Evolutionary conservation across 2,888 invertebrate genomes (phyloP).

Genomic region (Crematogaster levior): DNA sequence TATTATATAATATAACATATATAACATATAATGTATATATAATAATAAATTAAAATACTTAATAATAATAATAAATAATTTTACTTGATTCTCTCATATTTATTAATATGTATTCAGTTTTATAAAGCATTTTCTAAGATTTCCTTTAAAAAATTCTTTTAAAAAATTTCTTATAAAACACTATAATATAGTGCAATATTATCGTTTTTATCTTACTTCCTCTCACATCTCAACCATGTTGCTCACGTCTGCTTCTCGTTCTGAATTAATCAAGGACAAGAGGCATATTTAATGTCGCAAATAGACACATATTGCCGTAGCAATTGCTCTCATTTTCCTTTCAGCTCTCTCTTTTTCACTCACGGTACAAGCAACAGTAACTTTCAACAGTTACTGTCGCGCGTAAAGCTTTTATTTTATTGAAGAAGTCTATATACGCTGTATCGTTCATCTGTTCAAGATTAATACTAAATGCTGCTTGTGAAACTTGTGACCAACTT

Average conservation of each 20-base stretch:
- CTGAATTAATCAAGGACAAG: constrained; percentile 48
- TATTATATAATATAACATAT: too few species aligned
- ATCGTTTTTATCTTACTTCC: constrained; percentile 3
- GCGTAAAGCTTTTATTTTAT: constrained; percentile 41
- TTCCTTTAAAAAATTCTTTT: neutral
- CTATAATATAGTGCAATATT: neutral
- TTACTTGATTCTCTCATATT: too few species aligned
- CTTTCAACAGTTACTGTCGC: constrained; percentile 44
- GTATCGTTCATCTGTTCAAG: too few species aligned
- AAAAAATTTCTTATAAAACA: neutral
- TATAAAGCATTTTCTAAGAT: neutral
- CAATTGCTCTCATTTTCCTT: constrained; percentile 47
- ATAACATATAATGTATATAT: too few species aligned
- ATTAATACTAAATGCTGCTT: constrained; percentile 20
- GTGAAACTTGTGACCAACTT: constrained; percentile 6
- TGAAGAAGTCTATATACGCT: constrained; percentile 41
- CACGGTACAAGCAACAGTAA: neutral
- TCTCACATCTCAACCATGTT: neutral
- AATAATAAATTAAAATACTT: too few species aligned
- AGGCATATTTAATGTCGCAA: constrained; percentile 33
- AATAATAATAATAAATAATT: too few species aligned
- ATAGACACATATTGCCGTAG: constrained; percentile 37
- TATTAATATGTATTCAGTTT: neutral
- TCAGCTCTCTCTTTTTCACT: neutral
- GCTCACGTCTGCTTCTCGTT: constrained; percentile 10